Evolutionary conservation across 1,140 invertebrate genomes (phyloP), one percentile per base, ranked within the genome.

Genomic region (Drosophila melanica): DNA sequence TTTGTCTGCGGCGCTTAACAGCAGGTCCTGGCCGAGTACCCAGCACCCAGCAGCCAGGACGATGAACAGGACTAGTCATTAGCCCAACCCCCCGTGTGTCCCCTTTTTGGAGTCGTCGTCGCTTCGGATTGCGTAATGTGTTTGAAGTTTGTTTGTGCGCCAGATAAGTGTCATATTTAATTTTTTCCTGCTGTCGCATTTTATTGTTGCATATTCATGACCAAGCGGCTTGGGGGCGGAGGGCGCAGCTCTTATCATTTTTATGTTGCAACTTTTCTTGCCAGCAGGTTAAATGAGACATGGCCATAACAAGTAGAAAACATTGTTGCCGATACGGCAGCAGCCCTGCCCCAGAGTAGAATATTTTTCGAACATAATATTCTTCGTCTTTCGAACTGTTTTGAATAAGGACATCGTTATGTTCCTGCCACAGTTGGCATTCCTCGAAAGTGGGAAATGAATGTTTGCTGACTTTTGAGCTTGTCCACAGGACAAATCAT

Each of bases 81-180:
- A 23, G n/a, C 27, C n/a, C 44, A 16, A 5, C 33, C 65, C 59
- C 55, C 39, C 5, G 27, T 5, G 44, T 23, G 30, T 45, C 30
- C 16, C 18, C 6, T 9, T 27, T 27, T 27, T 6, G 27, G 27
- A 27, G 27, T 9, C 16, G 27, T 18, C 33, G 10, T 37, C 12
- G 14, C 54, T 58, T 3, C 39, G 33, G 16, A 48, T 50, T 62
- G 60, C 30, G 48, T 71, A 79, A 79, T 77, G 73, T 76, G 67
- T 55, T 77, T 60, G 70, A 81, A 82, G 75, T 79, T 87, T 75
- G 79, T 51, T 87, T 78, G 79, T 51, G 48, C 47, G 71, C 67
- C 65, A 70, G 81, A 86, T 86, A 85, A 85, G 82, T 81, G 82
- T 68, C 78, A 81, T 72, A 81, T 82, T 87, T 87, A 81, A 86